Base-by-base conservation (phyloP, 2,113 vertebrate species). In the Hippocampus comes region DNA sequence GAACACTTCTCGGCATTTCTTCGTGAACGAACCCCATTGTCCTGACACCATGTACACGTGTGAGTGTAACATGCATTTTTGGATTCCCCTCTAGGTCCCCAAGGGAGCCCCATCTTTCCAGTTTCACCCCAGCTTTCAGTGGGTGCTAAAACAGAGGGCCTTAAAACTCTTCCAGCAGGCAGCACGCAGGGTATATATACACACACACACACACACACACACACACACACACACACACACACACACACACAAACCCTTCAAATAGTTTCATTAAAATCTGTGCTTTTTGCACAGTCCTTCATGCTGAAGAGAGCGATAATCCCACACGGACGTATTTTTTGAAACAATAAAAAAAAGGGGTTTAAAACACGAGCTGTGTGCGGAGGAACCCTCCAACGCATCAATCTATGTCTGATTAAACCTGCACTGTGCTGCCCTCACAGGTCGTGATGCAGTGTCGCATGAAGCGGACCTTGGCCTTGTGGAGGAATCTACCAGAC, bases 111-210 rank as follows among this genome's bases (percentile, higher is more conserved):
- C 95, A 2, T 88, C 81, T 34, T 96, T 97, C 81, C 57, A 86
- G 91, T 41, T 90, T 27, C 89, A 94, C 65, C 21, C 9, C 30
- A 92, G 91, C 71, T 89, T 94, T 51, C 87, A 84, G 9, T 94
- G 93, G 93, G 84, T 90, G 64, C 82, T 80, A 57, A 94, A 87
- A 69, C 91, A 78, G 7, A 86, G 91, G 74, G 88, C 85, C 48
- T 82, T 94, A 53, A 90, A 75, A 67, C 90, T 91, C 60, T 96
- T 97, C 78, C 95, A 96, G 70, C 94, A 97, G 86, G 93, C 91
- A 57, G 94, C 91, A 7, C 94, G 91, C 67, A 97, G 95, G 96
- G 97, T 99, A 91, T 78, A 60, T 2, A n/a, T 64, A 38, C 27
- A 57, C 15, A 15, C 15, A 77, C 38, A n/a, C 53, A 67, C 42